A percentile compares a stretch with the other conserved stretches of the same genome.
These are phyloP conservation scores for Cyprinodon tularosa DNA, from an alignment of 2,113 vertebrate species.

Conservation along the genomic window DNA sequence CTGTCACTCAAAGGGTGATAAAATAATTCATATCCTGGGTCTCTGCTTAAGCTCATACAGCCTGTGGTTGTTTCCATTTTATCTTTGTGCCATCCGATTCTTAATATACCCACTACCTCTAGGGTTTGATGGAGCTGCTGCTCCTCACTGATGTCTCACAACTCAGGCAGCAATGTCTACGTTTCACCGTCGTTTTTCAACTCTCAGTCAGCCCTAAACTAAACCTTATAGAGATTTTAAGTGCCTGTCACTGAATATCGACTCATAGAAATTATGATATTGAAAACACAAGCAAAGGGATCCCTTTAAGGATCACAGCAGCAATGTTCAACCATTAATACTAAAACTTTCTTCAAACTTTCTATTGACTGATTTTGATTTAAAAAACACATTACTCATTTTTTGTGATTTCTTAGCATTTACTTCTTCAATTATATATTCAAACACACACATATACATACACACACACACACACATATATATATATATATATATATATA, in stretches of 20 bases:
- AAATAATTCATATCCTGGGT: slow-evolving; percentile 54
- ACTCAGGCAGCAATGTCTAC: slow-evolving; percentile 18
- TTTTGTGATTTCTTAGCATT: not conserved
- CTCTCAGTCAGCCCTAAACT: not conserved
- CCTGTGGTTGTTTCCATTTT: slow-evolving; percentile 31
- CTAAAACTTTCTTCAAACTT: not conserved
- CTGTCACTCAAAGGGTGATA: slow-evolving; percentile 56
- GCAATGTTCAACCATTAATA: not conserved
- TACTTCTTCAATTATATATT: not conserved
- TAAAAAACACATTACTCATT: not conserved
- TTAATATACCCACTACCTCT: slow-evolving; percentile 24
- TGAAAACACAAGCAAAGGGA: slow-evolving; percentile 8
- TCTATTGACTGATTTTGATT: not conserved
- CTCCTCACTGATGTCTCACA: slow-evolving; percentile 31
- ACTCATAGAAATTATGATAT: slow-evolving; percentile 10
- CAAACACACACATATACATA: not conserved
- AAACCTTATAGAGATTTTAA: slow-evolving; percentile 26
- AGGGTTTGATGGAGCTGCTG: slow-evolving; percentile 29
- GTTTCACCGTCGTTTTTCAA: slow-evolving; percentile 37
- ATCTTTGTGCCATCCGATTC: slow-evolving; percentile 28
- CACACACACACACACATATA: no score
- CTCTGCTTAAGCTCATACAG: slow-evolving; percentile 11
- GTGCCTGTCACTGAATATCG: not conserved
- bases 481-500: no score
- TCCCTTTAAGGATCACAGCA: not conserved